Percentiles rank a stretch among this genome's conserved stretches.
Evolutionary conservation across 2,113 vertebrate species (phyloP).

Genomic region (Pelobates fuscus): DNA sequence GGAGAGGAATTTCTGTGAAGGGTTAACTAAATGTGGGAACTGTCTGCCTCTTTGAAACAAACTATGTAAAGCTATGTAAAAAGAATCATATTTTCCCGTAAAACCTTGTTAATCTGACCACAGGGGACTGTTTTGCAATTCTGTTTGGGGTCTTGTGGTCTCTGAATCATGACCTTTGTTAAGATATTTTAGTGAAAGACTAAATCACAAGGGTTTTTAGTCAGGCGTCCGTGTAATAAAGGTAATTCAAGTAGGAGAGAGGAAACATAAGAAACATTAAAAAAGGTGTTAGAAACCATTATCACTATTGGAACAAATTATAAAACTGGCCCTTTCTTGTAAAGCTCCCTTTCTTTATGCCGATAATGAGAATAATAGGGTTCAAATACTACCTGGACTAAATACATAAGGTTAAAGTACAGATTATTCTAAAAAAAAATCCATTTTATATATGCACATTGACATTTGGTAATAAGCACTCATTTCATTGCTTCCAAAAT

Average conservation of each 20-base stretch:
- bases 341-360: neutral
- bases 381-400: neutral
- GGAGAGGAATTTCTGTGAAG: neutral
- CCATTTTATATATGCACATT: too few relatives aligned
- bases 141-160: constrained; percentile 59
- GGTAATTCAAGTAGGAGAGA: constrained; percentile 18
- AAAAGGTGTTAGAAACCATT: constrained; percentile 11
- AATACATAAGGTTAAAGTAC: too few relatives aligned
- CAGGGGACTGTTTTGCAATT: constrained; percentile 60
- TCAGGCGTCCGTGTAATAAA: constrained; percentile 11
- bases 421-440: too few relatives aligned
- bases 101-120: constrained; percentile 53
- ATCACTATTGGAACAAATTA: constrained; percentile 4
- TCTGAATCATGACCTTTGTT: constrained; percentile 54
- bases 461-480: too few relatives aligned
- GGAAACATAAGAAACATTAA: constrained; percentile 6
- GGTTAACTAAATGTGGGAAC: constrained; percentile 26
- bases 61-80: constrained; percentile 31
- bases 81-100: constrained; percentile 53
- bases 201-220: constrained; percentile 48
- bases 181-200: constrained; percentile 50
- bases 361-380: neutral
- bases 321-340: neutral
- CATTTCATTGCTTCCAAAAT: too few relatives aligned
- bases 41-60: constrained; percentile 28